Percentiles rank a stretch among this genome's conserved stretches.
These are phyloP conservation scores for Macrosteles quadrilineatus DNA, from an alignment of 1,140 invertebrate genomes.

Conservation along the genomic window DNA sequence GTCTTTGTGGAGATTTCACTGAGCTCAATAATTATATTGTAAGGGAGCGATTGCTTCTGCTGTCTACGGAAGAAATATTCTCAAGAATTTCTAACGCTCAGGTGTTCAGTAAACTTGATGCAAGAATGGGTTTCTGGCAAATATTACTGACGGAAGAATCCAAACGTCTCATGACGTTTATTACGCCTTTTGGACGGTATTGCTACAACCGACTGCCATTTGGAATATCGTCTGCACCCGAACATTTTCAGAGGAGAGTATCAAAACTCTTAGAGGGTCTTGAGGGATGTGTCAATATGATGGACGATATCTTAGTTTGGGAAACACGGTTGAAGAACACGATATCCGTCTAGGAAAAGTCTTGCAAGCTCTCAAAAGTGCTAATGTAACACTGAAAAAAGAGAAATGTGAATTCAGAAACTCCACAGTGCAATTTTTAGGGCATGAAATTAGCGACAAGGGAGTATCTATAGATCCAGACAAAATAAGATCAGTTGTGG, in stretches of 20 bases:
- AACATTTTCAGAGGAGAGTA: slow-evolving; percentile 19
- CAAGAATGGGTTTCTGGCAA: not conserved
- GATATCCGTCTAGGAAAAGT: not conserved
- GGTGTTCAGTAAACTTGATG: slow-evolving; percentile 7
- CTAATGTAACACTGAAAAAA: slow-evolving; percentile 25
- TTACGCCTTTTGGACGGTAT: slow-evolving; percentile 9
- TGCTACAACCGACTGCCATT: slow-evolving; percentile 18
- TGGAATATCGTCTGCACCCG: slow-evolving; percentile 7
- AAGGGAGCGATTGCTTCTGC: not conserved
- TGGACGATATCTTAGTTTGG: slow-evolving; percentile 26
- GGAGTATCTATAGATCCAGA: slow-evolving; percentile 17
- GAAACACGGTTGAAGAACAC: slow-evolving; percentile 3
- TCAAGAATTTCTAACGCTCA: not conserved
- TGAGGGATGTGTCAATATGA: not conserved
- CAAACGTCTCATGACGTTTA: not conserved
- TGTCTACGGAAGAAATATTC: no score
- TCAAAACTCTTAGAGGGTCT: not conserved
- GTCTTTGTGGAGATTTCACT: slow-evolving; percentile 6
- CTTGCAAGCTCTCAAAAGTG: not conserved
- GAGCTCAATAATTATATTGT: slow-evolving; percentile 1
- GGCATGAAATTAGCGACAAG: slow-evolving; percentile 8
- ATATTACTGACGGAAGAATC: not conserved
- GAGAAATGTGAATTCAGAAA: slow-evolving; percentile 22
- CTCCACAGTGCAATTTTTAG: slow-evolving; percentile 1
- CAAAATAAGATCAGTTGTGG: slow-evolving; percentile 13